phyloP scores from a whole-genome alignment of 2,888 invertebrate genomes.

The Eilema griseolum region DNA sequence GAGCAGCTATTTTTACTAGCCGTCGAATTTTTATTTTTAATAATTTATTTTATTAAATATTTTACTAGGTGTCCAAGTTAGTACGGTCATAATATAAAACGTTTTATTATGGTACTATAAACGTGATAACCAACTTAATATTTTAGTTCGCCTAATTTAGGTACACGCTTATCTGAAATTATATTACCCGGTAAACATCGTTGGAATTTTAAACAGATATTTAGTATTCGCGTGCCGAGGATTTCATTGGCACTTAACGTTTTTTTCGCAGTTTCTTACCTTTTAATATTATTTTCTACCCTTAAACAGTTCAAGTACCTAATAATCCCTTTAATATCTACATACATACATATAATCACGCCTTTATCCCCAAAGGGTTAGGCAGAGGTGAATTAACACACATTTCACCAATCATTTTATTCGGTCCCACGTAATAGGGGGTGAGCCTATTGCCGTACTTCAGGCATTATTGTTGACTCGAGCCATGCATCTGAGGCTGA shows the following conservation, averaged over 20 bases:
- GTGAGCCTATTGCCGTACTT: too few species aligned
- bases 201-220: constrained; percentile 2
- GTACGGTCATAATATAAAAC: background rate
- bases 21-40: too few species aligned
- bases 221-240: background rate
- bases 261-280: background rate
- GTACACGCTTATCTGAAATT: constrained; percentile 1
- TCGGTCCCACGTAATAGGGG: too few species aligned
- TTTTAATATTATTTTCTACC: constrained; percentile 4
- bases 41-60: background rate
- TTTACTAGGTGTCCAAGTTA: background rate
- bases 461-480: too few species aligned
- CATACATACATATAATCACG: too few species aligned
- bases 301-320: background rate
- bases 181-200: background rate
- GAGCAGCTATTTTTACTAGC: too few species aligned
- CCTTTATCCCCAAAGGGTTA: too few species aligned
- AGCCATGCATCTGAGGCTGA: too few species aligned
- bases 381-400: too few species aligned
- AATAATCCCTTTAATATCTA: background rate
- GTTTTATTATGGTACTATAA: constrained; percentile 1
- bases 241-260: background rate
- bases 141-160: constrained; percentile 1
- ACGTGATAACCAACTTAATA: background rate
- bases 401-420: too few species aligned